These are phyloP conservation scores for Camptogramma bilineatum DNA, from an alignment of 2,888 invertebrate genomes.

Conservation along the genomic window DNA sequence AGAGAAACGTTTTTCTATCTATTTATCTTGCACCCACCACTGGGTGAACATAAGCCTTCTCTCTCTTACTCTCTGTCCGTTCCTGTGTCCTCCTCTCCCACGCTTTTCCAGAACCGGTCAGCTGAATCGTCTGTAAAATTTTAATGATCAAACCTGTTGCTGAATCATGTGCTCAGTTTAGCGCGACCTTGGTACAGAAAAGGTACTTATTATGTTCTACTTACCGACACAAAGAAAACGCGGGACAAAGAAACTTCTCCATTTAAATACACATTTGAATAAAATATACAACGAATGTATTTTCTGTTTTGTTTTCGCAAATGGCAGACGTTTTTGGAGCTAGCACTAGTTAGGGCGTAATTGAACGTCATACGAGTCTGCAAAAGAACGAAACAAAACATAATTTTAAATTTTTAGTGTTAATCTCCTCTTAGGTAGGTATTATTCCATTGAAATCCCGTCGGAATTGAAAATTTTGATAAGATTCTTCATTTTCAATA, in stretches of 20 bases:
- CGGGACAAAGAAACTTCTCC: conserved; percentile 28
- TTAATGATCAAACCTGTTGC: background rate
- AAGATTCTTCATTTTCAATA: too few relatives aligned
- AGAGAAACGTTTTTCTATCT: too few relatives aligned
- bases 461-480: too few relatives aligned
- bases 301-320: conserved; percentile 23
- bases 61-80: too few relatives aligned
- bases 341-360: conserved; percentile 2
- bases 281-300: conserved; percentile 27
- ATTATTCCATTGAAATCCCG: too few relatives aligned
- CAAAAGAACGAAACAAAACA: too few relatives aligned
- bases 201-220: conserved; percentile 27
- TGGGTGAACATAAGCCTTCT: too few relatives aligned
- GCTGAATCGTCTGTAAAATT: too few relatives aligned
- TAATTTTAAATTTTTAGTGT: too few relatives aligned
- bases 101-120: too few relatives aligned
- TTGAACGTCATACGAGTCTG: background rate
- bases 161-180: background rate
- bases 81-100: too few relatives aligned
- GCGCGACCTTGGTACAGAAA: conserved; percentile 8
- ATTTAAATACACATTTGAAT: conserved; percentile 34
- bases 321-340: conserved; percentile 4
- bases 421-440: background rate
- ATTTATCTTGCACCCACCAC: too few relatives aligned
- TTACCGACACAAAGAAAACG: conserved; percentile 29